Conservation (phyloP, 2,888 invertebrate genomes). For the Mactromeris polynyma region DNA sequence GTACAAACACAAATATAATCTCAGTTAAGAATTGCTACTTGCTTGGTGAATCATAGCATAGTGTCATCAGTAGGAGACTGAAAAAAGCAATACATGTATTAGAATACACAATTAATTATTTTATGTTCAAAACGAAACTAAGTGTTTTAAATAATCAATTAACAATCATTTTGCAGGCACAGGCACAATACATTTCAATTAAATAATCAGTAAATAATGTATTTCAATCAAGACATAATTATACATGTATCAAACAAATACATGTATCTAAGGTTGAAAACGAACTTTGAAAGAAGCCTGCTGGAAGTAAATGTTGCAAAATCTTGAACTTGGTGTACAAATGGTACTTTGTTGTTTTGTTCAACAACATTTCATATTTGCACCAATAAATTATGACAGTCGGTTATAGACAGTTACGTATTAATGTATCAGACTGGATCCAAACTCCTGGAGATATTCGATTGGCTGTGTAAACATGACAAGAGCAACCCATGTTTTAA, state of each 20-base stretch:
- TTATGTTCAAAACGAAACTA: neutral
- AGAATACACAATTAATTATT: neutral
- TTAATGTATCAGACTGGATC: neutral
- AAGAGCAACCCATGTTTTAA: neutral
- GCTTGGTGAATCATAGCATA: neutral
- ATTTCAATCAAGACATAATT: no score
- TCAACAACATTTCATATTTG: no score
- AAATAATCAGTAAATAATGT: no score
- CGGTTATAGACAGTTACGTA: neutral
- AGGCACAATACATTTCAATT: no score
- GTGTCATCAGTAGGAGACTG: neutral
- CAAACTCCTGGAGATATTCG: neutral
- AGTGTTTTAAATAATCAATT: neutral
- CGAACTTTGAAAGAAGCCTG: no score
- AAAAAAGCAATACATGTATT: neutral
- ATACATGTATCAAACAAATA: no score
- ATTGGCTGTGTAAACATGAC: constrained; percentile 11
- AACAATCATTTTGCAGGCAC: neutral
- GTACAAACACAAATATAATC: neutral
- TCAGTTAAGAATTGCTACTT: neutral
- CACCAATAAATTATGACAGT: neutral
- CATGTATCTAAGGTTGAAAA: no score
- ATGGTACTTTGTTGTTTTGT: no score
- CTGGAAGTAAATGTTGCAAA: no score
- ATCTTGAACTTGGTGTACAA: no score